Base-by-base conservation (phyloP, 2,113 vertebrate genomes). In the Gallinago jamesoni region DNA sequence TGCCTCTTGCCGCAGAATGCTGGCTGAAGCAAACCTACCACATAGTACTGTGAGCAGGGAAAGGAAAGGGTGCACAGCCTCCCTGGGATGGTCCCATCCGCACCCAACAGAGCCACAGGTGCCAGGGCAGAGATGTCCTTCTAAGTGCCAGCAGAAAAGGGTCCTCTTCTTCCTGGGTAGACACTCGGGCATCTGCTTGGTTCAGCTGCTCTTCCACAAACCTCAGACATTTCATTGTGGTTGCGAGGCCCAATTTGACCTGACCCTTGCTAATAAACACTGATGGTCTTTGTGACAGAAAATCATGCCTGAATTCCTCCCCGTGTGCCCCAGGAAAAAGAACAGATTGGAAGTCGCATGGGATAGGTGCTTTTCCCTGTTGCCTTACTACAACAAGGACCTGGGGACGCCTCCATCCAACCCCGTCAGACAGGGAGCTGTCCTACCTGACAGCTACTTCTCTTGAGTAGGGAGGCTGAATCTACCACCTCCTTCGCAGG, bases 321-420 rank as follows among this genome's bases (percentile, higher is more conserved):
- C 11, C 14, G 5, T 1, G 1, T 0, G 0, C 12, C 37, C n/a
- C 14, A 52, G 59, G 47, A 50, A 75, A 83, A 74, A 23, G 35
- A 94, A 60, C 0, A 0, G 39, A 33, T 27, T 47, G 60, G 24
- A 83, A 85, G 37, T 25, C 4, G 0, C 3, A 2, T 10, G 20
- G 13, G 4, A 6, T 21, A 24, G 50, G 28, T 53, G 37, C 60
- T 83, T 64, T 56, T 8, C 43, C 19, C 25, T 0, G 0, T 12
- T 62, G 48, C n/a, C 10, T 22, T 43, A 12, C 39, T 78, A 68
- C n/a, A 16, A 1, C 1, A 2, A 56, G 75, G 41, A 74, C 43
- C 39, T 28, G 21, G 23, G 24, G 9, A 72, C 0, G 1, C 43
- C n/a, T 70, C 43, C 68, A 37, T 45, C 50, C 76, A 84, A 4